These are phyloP conservation scores for Bucorvus abyssinicus DNA, from an alignment of 2,797 vertebrate species.

Conservation along the genomic window DNA sequence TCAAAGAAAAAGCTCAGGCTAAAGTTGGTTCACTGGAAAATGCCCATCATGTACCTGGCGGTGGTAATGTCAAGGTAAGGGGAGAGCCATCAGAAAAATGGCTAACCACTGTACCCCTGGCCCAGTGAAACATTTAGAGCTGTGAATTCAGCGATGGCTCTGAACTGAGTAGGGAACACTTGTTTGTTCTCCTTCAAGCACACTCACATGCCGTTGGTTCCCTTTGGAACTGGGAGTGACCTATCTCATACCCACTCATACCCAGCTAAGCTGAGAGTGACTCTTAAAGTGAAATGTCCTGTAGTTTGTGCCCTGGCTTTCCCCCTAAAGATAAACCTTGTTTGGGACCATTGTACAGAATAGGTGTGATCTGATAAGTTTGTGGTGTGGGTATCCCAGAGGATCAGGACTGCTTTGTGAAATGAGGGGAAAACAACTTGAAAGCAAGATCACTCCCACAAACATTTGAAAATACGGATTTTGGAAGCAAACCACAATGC, in stretches of 20 bases:
- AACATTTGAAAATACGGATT: not conserved
- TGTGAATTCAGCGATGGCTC: not conserved
- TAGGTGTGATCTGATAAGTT: not conserved
- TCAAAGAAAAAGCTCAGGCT: conserved; percentile 98
- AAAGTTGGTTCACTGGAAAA: conserved; percentile 98
- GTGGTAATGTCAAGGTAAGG: conserved; percentile 87
- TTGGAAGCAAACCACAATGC: not conserved
- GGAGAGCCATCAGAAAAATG: not conserved
- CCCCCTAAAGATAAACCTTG: not conserved
- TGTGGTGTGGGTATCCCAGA: not conserved
- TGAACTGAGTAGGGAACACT: not conserved
- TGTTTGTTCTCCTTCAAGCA: not conserved
- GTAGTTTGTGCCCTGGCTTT: not conserved
- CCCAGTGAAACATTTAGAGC: not conserved
- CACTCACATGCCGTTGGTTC: not conserved
- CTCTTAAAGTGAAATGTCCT: not conserved
- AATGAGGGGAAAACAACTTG: not conserved
- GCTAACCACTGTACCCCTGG: not conserved
- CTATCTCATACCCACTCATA: not conserved
- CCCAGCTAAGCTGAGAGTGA: not conserved
- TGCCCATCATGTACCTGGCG: conserved; percentile 90
- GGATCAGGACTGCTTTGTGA: not conserved
- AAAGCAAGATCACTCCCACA: not conserved
- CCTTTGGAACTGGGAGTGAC: not conserved
- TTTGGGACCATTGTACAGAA: not conserved